Conservation (phyloP, 2,113 vertebrate genomes). For the Eulemur rufifrons region DNA sequence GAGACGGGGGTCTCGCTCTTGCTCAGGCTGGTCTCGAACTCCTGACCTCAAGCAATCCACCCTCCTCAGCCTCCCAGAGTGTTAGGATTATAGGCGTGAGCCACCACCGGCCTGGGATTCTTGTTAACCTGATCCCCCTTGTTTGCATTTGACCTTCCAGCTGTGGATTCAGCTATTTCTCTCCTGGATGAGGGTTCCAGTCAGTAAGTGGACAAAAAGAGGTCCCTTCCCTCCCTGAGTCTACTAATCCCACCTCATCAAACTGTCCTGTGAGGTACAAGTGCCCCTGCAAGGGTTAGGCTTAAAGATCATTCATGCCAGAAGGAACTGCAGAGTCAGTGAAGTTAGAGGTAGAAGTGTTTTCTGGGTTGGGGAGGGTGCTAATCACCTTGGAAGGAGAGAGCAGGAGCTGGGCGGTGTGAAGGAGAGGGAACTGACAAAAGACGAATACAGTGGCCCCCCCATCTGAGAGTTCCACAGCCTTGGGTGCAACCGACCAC, state of each 20-base stretch:
- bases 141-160: background rate
- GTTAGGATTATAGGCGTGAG: no score
- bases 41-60: no score
- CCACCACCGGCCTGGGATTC: background rate
- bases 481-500: background rate
- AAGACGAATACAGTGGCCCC: background rate
- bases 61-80: no score
- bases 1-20: no score
- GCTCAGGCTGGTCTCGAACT: no score
- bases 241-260: background rate
- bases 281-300: background rate
- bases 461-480: background rate
- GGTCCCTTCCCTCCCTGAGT: background rate
- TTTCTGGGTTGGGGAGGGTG: background rate
- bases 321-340: background rate
- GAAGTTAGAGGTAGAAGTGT: background rate
- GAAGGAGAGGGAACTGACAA: background rate
- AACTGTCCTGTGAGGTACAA: background rate
- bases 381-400: background rate
- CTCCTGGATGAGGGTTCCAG: background rate
- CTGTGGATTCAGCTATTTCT: background rate
- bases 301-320: background rate
- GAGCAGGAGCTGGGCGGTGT: background rate
- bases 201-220: background rate
- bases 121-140: background rate